phyloP scores from a whole-genome alignment of 2,113 vertebrate genomes.

The Eonycteris spelaea region DNA sequence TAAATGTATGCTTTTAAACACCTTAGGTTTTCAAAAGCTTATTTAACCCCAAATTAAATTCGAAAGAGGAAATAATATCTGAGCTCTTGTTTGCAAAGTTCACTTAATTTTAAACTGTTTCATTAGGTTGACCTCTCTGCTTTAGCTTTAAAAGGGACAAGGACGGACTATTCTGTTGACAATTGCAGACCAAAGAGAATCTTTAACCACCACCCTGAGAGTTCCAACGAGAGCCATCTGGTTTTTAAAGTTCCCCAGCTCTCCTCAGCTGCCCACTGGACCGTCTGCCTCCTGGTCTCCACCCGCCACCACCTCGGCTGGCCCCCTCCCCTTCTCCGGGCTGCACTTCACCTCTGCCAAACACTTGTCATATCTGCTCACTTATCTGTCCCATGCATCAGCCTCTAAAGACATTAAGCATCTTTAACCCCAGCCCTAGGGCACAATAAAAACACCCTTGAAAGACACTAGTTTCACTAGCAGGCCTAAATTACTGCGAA shows the following conservation, averaged over 20 bases:
- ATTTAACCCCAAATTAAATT: background rate
- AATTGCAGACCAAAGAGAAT: background rate
- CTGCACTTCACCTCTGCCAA: background rate
- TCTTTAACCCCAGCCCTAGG: background rate
- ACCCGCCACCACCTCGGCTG: too few species aligned
- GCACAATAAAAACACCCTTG: background rate
- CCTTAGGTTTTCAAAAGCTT: background rate
- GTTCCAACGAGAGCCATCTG: background rate
- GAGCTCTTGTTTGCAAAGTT: background rate
- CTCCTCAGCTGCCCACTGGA: rapidly evolving
- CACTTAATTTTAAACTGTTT: background rate
- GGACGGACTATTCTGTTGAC: background rate
- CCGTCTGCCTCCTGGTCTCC: background rate
- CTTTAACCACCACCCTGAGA: background rate
- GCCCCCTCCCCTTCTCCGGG: background rate
- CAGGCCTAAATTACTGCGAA: background rate
- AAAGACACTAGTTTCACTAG: background rate
- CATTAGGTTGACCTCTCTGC: background rate
- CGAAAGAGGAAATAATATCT: background rate
- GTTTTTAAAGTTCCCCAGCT: background rate
- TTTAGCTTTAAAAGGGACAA: background rate
- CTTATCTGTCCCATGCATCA: background rate
- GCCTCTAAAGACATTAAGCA: background rate
- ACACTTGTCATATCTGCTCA: background rate
- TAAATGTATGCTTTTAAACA: background rate